A percentile compares a stretch with the other conserved stretches of the same genome.
Evolutionary conservation across 2,888 invertebrate genomes (phyloP).

Genomic region (Ceramica pisi): DNA sequence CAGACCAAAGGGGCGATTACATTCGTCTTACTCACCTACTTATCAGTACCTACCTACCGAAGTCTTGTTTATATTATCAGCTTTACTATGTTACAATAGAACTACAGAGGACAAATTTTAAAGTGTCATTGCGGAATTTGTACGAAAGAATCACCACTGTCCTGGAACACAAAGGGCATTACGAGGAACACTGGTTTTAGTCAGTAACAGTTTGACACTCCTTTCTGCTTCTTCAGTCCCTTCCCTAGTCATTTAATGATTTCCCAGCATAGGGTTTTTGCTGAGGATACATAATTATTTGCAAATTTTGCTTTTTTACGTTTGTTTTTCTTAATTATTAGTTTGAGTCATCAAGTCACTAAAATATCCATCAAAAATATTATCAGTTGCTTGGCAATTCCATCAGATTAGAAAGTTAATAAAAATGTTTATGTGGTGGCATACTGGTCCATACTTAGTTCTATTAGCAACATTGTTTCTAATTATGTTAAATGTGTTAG

Average conservation of each 20-base stretch:
- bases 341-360: background rate
- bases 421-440: conserved; percentile 9
- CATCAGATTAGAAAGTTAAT: background rate
- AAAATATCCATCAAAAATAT: background rate
- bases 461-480: conserved; percentile 26
- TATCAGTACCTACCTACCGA: background rate
- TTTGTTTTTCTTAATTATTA: background rate
- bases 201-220: no score
- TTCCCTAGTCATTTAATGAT: no score
- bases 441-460: conserved; percentile 5
- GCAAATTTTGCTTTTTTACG: background rate
- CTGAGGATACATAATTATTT: no score
- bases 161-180: no score
- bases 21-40: conserved; percentile 1
- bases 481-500: conserved; percentile 45
- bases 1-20: background rate
- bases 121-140: no score
- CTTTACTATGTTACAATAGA: background rate
- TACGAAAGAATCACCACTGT: no score
- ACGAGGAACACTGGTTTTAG: no score
- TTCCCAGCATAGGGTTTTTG: no score
- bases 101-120: background rate
- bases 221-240: no score
- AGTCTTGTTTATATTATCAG: conserved; percentile 1
- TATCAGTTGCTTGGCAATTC: conserved; percentile 7